Evolutionary conservation across 2,888 invertebrate species (phyloP).

Genomic region (Spisula subtruncata): DNA sequence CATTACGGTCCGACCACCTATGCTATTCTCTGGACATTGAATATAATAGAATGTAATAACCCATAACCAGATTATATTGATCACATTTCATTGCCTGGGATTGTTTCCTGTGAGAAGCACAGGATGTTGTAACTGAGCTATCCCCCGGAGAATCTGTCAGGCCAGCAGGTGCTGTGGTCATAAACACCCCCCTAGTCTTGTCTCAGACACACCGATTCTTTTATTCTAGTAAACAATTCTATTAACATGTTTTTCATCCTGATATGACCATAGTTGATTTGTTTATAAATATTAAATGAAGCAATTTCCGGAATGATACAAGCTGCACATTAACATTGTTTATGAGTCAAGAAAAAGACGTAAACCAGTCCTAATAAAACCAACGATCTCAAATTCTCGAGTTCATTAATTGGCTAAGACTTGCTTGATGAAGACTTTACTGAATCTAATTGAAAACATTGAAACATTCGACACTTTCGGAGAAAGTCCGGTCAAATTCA

Average conservation of each 20-base stretch:
- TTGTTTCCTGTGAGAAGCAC: not conserved
- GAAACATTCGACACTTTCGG: too few species aligned
- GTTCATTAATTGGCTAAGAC: not conserved
- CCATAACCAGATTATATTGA: not conserved
- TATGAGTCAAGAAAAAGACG: conserved; percentile 34
- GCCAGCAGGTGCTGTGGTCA: conserved; percentile 48
- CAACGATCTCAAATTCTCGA: not conserved
- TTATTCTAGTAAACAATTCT: conserved; percentile 52
- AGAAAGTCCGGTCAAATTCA: too few species aligned
- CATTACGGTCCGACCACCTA: too few species aligned
- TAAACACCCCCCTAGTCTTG: conserved; percentile 45
- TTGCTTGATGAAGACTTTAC: not conserved
- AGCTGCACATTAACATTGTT: conserved; percentile 55
- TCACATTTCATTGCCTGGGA: not conserved
- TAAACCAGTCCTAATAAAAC: conserved; percentile 12
- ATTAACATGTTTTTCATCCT: conserved; percentile 41
- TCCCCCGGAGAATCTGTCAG: conserved; percentile 23
- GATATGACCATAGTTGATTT: conserved; percentile 53
- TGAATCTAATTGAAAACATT: not conserved
- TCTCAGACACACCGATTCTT: conserved; percentile 26
- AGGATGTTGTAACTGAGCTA: not conserved
- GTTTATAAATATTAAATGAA: conserved; percentile 76
- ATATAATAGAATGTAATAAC: too few species aligned
- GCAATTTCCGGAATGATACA: conserved; percentile 69
- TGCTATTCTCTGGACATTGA: too few species aligned